These are phyloP conservation scores for Sphaerophoria taeniata DNA, from an alignment of 2,888 invertebrate species.

Conservation along the genomic window DNA sequence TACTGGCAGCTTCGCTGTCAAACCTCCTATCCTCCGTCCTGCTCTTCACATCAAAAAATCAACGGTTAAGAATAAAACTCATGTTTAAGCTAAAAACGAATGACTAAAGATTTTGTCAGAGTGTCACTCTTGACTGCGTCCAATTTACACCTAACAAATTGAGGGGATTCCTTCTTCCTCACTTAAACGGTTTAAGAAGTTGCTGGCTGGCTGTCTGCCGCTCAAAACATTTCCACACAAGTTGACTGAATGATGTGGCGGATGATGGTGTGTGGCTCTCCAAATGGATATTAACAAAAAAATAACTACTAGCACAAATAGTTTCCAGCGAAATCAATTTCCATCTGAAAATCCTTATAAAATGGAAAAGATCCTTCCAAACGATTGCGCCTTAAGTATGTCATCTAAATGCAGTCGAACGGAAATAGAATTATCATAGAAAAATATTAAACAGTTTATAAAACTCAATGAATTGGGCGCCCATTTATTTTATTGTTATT, in stretches of 20 bases:
- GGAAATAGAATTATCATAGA: slow-evolving; percentile 70
- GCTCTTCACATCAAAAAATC: not conserved
- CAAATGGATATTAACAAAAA: slow-evolving; percentile 42
- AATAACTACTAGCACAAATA: slow-evolving; percentile 13
- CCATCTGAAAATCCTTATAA: slow-evolving; percentile 14
- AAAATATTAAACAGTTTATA: slow-evolving; percentile 70
- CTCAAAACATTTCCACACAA: not conserved
- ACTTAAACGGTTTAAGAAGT: not conserved
- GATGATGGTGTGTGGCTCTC: slow-evolving; percentile 10
- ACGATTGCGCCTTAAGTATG: slow-evolving; percentile 67
- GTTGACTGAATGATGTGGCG: not conserved
- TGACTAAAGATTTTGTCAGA: slow-evolving; percentile 67
- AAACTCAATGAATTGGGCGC: slow-evolving; percentile 33
- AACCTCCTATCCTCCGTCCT: not conserved
- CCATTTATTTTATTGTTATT: slow-evolving; percentile 56
- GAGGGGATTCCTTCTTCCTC: slow-evolving; percentile 55
- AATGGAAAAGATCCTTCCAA: slow-evolving; percentile 50
- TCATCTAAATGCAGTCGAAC: slow-evolving; percentile 69
- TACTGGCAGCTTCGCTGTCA: not conserved
- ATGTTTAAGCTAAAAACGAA: slow-evolving; percentile 62
- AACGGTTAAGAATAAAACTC: not conserved
- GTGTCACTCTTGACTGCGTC: slow-evolving; percentile 71
- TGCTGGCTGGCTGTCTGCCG: not conserved
- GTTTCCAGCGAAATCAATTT: slow-evolving; percentile 32
- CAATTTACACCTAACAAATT: slow-evolving; percentile 74